These are phyloP conservation scores for Aradophagus sp. DNA, from an alignment of 1,140 invertebrate species.

Conservation along the genomic window DNA sequence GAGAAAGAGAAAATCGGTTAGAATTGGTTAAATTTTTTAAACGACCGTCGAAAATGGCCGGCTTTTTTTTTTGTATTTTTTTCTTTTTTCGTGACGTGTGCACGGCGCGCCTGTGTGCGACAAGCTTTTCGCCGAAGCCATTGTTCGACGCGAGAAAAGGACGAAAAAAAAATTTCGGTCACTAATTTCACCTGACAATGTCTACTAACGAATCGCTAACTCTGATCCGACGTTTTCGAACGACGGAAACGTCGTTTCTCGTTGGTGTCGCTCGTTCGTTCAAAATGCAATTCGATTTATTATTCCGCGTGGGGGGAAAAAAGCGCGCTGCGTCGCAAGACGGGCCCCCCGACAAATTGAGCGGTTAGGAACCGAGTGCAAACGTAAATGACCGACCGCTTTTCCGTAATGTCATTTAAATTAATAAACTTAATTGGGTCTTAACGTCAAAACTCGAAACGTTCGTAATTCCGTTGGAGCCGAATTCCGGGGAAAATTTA, in stretches of 20 bases:
- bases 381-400: slow-evolving; percentile 26
- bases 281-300: slow-evolving; percentile 60
- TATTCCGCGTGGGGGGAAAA: slow-evolving; percentile 19
- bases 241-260: slow-evolving; percentile 52
- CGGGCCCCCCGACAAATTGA: slow-evolving; percentile 31
- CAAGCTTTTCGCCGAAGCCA: slow-evolving; percentile 40
- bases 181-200: slow-evolving; percentile 65
- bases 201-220: slow-evolving; percentile 64
- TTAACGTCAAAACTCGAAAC: too few relatives aligned
- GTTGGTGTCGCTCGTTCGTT: slow-evolving; percentile 45
- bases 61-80: slow-evolving; percentile 10
- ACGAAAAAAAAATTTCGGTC: slow-evolving; percentile 62
- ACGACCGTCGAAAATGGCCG: slow-evolving; percentile 25
- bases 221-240: slow-evolving; percentile 52
- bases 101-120: slow-evolving; percentile 1
- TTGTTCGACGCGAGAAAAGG: slow-evolving; percentile 57
- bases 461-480: too few relatives aligned
- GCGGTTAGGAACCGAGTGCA: slow-evolving; percentile 46
- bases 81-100: neutral
- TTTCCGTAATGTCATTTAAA: slow-evolving; percentile 3
- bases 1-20: slow-evolving; percentile 39
- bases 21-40: slow-evolving; percentile 31
- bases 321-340: too few relatives aligned
- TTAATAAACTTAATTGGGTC: too few relatives aligned
- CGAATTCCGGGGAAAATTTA: too few relatives aligned